Evolutionary conservation across 1,140 invertebrate genomes (phyloP), one percentile per base, ranked within the genome.

Genomic region (Atopsyche davidsoni): DNA sequence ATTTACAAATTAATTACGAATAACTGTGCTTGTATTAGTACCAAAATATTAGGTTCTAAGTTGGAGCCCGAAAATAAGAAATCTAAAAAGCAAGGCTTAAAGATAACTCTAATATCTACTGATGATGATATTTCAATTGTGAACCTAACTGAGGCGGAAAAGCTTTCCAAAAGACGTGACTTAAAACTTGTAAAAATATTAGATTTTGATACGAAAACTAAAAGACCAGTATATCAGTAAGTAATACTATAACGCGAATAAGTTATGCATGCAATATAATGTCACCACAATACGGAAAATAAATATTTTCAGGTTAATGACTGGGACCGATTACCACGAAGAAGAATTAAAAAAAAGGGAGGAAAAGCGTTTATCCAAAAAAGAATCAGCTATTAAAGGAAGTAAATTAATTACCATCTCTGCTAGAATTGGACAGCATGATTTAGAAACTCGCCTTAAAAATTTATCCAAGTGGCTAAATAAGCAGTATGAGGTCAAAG

Each of bases 171-270:
- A 51, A 65, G 79, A 17, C 67, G 79, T 59, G 76, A 80, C 34
- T 67, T 85, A 45, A 82, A 83, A 63, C 62, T 86, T 32, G 67
- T 85, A 1, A 80, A 82, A 63, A 64, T 83, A 21, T 62, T 79
- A 24, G 79, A 84, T 62, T 64, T 72, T 4, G 79, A 81, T 62
- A 67, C 75, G 1, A 80, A 81, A 67, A 77, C 77, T 2, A 68
- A 79, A 19, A 68, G 80, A 32, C 73, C 79, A 13, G 63, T 81
- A 19, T 86, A 80, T 60, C 79, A 79, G 73, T 74, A 69, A 61
- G 63, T 49, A 35, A 19, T 21, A 36, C 9, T 10, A 28, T 44
- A 10, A 1, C 41, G 21, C 1, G 43, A 13, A 51, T 22, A 47
- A n/a, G n/a, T n/a, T n/a, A n/a, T n/a, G n/a, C n/a, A n/a, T n/a